These are phyloP conservation scores for Lasaia peninsularis DNA, from an alignment of 1,140 invertebrate species.

Conservation along the genomic window DNA sequence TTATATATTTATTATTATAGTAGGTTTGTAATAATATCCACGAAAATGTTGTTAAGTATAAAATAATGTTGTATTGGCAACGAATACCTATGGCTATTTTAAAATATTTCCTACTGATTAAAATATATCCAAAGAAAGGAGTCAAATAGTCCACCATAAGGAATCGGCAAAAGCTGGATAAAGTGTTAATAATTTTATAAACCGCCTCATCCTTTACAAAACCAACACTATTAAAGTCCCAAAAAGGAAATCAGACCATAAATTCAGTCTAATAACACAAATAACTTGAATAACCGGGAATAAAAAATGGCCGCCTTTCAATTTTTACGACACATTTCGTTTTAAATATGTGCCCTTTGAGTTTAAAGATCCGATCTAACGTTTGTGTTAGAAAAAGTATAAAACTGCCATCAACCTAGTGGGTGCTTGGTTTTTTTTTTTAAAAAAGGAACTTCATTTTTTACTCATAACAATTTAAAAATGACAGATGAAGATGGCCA, in stretches of 20 bases:
- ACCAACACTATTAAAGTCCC: conserved; percentile 60
- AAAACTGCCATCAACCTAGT: conserved; percentile 52
- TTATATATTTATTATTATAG: no score
- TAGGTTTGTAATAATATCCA: no score
- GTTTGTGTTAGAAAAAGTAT: conserved; percentile 67
- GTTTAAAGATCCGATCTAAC: conserved; percentile 59
- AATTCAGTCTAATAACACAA: conserved; percentile 67
- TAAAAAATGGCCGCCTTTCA: conserved; percentile 55
- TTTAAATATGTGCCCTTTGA: conserved; percentile 50
- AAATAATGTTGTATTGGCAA: no score
- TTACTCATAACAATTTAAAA: conserved; percentile 56
- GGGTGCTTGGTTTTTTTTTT: conserved; percentile 60
- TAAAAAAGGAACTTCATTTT: conserved; percentile 38
- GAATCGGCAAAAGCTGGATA: neutral
- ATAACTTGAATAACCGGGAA: conserved; percentile 51
- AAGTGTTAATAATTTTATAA: conserved; percentile 35
- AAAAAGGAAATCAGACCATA: conserved; percentile 40
- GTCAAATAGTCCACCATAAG: neutral
- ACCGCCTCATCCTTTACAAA: conserved; percentile 45
- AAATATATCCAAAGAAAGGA: no score
- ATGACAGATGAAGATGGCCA: conserved; percentile 69
- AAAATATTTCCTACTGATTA: neutral
- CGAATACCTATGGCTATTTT: neutral
- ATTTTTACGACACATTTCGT: conserved; percentile 46
- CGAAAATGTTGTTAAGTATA: no score